A percentile compares a stretch with the other conserved stretches of the same genome.
phyloP scores from a whole-genome alignment of 2,797 vertebrate genomes.

The Acrossocheilus fasciatus region DNA sequence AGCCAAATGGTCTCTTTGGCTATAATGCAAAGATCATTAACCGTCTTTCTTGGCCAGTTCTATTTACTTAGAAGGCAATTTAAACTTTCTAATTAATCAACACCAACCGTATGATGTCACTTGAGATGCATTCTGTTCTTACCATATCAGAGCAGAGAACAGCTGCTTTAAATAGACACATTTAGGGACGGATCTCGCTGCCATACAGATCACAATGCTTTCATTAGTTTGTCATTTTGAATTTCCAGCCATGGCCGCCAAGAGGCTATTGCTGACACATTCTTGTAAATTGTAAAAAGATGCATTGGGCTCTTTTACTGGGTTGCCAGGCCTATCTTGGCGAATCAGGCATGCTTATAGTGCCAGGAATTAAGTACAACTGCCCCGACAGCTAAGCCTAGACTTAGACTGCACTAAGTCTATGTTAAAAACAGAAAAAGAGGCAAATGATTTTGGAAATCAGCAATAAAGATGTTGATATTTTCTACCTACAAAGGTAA shows the following conservation, averaged over 20 bases:
- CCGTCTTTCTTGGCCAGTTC: constrained; percentile 74
- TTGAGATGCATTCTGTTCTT: constrained; percentile 79
- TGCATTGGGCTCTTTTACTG: constrained; percentile 66
- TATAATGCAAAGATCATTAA: constrained; percentile 74
- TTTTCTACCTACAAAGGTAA: not conserved
- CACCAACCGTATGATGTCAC: constrained; percentile 81
- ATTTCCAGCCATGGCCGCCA: constrained; percentile 78
- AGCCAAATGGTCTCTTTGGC: constrained; percentile 85
- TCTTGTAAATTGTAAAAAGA: constrained; percentile 80
- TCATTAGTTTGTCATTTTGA: constrained; percentile 73
- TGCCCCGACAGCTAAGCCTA: constrained; percentile 66
- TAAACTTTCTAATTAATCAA: constrained; percentile 84
- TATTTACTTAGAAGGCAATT: constrained; percentile 82
- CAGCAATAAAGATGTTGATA: not conserved
- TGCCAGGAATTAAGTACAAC: constrained; percentile 74
- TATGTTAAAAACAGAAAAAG: constrained; percentile 28
- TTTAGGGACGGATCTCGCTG: constrained; percentile 70
- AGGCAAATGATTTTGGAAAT: constrained; percentile 4
- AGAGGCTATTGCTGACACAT: constrained; percentile 80
- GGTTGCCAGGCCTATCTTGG: constrained; percentile 67
- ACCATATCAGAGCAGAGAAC: constrained; percentile 81
- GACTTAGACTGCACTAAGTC: constrained; percentile 3
- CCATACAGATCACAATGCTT: constrained; percentile 75
- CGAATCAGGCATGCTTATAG: constrained; percentile 58
- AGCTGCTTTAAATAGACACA: constrained; percentile 84